A percentile compares a stretch with the other conserved stretches of the same genome.
Conservation (phyloP, 2,797 vertebrate genomes). For the Coregonus suidteri region DNA sequence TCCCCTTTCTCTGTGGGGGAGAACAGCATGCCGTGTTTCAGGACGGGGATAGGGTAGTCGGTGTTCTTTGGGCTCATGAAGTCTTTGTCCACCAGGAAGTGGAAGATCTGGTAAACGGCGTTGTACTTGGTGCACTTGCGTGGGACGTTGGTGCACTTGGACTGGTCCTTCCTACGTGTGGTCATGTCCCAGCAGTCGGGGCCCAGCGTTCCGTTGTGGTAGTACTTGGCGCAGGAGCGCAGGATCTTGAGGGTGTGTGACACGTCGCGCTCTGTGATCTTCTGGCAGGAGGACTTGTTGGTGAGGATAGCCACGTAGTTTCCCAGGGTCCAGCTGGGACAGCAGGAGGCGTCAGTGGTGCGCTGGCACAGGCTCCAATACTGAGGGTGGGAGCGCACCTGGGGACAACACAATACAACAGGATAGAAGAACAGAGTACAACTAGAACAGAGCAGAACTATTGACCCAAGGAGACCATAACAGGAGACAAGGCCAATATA, state of each 20-base stretch:
- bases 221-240: conserved; percentile 92
- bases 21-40: conserved; percentile 96
- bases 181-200: conserved; percentile 95
- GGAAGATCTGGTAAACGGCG: conserved; percentile 96
- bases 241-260: conserved; percentile 92
- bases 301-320: conserved; percentile 95
- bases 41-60: conserved; percentile 75
- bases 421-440: not conserved
- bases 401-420: conserved; percentile 8
- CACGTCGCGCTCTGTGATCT: conserved; percentile 90
- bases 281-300: conserved; percentile 94
- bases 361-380: conserved; percentile 94
- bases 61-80: conserved; percentile 85
- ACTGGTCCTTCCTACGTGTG: conserved; percentile 90
- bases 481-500: not conserved
- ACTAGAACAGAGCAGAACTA: not conserved
- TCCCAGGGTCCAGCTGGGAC: conserved; percentile 97
- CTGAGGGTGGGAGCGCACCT: conserved; percentile 93
- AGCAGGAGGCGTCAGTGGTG: conserved; percentile 91
- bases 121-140: conserved; percentile 97
- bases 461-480: not conserved
- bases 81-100: conserved; percentile 98
- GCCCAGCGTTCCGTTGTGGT: conserved; percentile 92
- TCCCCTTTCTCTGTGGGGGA: conserved; percentile 95
- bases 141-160: conserved; percentile 90